These are phyloP conservation scores for Adelges cooleyi DNA, from an alignment of 1,140 invertebrate species.

Conservation along the genomic window DNA sequence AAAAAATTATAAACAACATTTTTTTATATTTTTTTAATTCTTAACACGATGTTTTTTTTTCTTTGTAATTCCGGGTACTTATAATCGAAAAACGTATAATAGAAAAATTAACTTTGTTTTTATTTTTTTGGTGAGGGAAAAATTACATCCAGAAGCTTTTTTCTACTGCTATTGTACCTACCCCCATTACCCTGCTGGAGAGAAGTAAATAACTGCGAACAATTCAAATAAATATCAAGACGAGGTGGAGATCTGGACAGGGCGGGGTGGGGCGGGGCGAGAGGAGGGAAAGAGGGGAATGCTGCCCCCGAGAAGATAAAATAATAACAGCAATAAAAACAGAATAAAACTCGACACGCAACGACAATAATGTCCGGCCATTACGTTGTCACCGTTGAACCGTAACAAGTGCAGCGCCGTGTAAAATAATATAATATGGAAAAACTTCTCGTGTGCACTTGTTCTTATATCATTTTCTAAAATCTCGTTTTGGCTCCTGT, in stretches of 20 bases:
- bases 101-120: too few species aligned
- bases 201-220: background rate
- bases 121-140: too few species aligned
- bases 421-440: conserved; percentile 11
- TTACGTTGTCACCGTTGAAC: conserved; percentile 18
- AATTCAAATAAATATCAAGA: conserved; percentile 7
- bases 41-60: background rate
- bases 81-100: too few species aligned
- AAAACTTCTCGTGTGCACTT: background rate
- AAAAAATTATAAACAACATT: conserved; percentile 7
- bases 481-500: conserved; percentile 27
- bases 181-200: too few species aligned
- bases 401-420: conserved; percentile 16
- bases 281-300: background rate
- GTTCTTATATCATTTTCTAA: conserved; percentile 21
- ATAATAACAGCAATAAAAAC: conserved; percentile 3
- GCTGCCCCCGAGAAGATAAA: background rate
- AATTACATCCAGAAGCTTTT: too few species aligned
- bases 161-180: too few species aligned
- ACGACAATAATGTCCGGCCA: conserved; percentile 23
- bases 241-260: background rate
- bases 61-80: background rate
- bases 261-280: background rate
- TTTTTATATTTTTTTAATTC: background rate
- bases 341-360: conserved; percentile 18